Evolutionary conservation across 2,797 vertebrate species (phyloP).

Genomic region (Hozukius guyotensis): DNA sequence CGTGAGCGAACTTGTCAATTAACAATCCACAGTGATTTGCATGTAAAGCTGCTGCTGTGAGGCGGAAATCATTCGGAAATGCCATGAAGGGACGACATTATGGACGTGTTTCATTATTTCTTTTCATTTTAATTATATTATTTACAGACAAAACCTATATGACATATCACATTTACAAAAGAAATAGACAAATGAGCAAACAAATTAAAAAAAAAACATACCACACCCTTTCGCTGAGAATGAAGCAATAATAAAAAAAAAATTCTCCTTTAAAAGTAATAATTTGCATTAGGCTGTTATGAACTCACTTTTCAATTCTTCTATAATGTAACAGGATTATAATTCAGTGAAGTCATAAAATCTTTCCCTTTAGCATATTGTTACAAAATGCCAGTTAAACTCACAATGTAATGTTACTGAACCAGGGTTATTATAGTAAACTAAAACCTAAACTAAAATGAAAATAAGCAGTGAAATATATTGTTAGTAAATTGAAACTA

Average conservation of each 20-base stretch:
- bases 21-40: conserved; percentile 34
- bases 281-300: background rate
- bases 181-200: background rate
- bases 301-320: background rate
- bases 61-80: background rate
- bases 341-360: background rate
- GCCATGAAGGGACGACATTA: background rate
- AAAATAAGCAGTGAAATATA: no score
- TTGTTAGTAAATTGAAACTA: no score
- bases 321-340: background rate
- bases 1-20: conserved; percentile 41
- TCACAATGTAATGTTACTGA: background rate
- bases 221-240: background rate
- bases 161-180: background rate
- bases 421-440: background rate
- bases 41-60: conserved; percentile 7
- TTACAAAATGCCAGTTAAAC: background rate
- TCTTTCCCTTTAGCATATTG: background rate
- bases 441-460: no score
- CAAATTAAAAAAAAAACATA: background rate
- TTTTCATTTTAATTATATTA: background rate
- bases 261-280: background rate
- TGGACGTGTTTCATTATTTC: background rate
- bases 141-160: background rate
- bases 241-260: no score